These are phyloP conservation scores for Rhagoletis zephyria DNA, from an alignment of 1,140 invertebrate species.

Conservation along the genomic window DNA sequence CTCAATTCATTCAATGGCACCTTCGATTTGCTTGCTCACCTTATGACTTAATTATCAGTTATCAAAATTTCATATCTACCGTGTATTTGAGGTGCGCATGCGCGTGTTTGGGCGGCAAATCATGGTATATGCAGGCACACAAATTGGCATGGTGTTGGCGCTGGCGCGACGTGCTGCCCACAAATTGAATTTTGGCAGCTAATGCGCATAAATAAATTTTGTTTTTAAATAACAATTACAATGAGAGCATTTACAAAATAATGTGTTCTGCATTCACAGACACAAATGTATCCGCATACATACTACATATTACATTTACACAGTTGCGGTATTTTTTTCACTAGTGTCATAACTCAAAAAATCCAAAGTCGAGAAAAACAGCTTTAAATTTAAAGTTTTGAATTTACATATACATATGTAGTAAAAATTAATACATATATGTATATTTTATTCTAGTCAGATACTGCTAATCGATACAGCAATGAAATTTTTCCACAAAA, in stretches of 20 bases:
- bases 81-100: neutral
- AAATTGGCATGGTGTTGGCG: slow-evolving; percentile 23
- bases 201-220: slow-evolving; percentile 8
- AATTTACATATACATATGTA: neutral
- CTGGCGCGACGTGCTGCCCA: slow-evolving; percentile 26
- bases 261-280: no score
- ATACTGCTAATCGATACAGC: no score
- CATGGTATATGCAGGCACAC: no score
- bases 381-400: no score
- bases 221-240: slow-evolving; percentile 3
- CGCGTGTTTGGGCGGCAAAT: slow-evolving; percentile 7
- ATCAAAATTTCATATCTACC: slow-evolving; percentile 24
- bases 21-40: slow-evolving; percentile 23
- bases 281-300: neutral
- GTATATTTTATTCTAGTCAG: no score
- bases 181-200: slow-evolving; percentile 16
- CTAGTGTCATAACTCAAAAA: no score
- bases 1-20: slow-evolving; percentile 43
- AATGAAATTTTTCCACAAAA: no score
- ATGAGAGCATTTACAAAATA: neutral
- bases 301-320: neutral
- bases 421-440: no score
- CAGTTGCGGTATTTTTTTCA: neutral
- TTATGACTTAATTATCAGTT: slow-evolving; percentile 44
- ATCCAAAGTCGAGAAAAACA: no score